Conservation (phyloP, 2,113 vertebrate species). For the Xenopus laevis region DNA sequence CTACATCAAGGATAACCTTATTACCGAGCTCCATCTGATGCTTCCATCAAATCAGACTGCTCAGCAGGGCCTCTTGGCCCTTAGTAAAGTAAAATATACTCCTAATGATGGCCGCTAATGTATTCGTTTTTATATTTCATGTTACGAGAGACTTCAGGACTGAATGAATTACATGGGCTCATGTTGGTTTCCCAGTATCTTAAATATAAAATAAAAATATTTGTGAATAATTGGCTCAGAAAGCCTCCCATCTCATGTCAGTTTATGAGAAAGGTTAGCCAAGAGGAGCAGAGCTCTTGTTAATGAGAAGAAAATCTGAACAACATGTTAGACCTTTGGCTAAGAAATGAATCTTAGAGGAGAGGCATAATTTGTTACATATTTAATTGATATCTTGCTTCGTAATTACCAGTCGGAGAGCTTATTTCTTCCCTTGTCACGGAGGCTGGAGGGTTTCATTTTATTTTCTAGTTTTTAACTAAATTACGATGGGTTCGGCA, state of each 20-base stretch:
- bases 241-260: slow-evolving; percentile 49
- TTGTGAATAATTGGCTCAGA: slow-evolving; percentile 52
- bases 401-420: slow-evolving; percentile 59
- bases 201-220: slow-evolving; percentile 49
- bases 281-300: slow-evolving; percentile 56
- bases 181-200: no score
- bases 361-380: slow-evolving; percentile 55
- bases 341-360: slow-evolving; percentile 59
- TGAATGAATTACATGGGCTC: no score
- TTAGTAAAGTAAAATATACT: no score
- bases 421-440: slow-evolving; percentile 54
- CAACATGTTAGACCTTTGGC: slow-evolving; percentile 59
- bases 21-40: no score
- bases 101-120: no score
- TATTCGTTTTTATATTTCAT: no score
- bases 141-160: no score
- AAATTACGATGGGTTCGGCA: slow-evolving; percentile 18
- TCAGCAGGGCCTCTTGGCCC: no score
- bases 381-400: slow-evolving; percentile 59
- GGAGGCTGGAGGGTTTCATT: slow-evolving; percentile 7
- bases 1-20: no score
- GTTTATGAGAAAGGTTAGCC: slow-evolving; percentile 56
- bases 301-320: slow-evolving; percentile 62
- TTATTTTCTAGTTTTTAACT: slow-evolving; percentile 8
- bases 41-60: no score